Base-by-base conservation (phyloP, 2,888 invertebrate genomes). In the Elaeidobius kamerunicus region DNA sequence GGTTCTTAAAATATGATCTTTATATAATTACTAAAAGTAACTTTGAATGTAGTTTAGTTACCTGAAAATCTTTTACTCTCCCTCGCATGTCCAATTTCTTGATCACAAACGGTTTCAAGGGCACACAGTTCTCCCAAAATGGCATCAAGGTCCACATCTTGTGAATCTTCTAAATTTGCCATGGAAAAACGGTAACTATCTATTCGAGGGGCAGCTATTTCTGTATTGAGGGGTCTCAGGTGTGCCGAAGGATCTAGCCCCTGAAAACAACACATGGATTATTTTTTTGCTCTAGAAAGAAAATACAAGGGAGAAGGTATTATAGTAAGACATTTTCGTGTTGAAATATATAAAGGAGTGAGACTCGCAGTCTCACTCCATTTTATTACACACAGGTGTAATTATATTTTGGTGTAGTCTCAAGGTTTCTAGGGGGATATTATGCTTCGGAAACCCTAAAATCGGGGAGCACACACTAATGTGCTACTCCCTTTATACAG, bases 141-240 rank as follows among this genome's bases (percentile, higher is more conserved):
- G 51, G 95, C 95, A 73, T 98, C 97, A 71, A 98, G 78, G 75
- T 98, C 97, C 43, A 94, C 91, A 75, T 97, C 96, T 70, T 93
- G 93, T 16, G 92, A 91, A 74, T 96, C 96, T 77, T 95, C 93
- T 46, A 95, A 80, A 74, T 94, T 95, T 43, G 94, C 94, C 92
- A 94, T 93, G 45, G 93, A 94, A 75, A 94, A 94, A 66, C 95
- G 82, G 75, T 93, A 91, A 56, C 89, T 86, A 76, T 92, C 92
- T 65, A 91, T 91, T 60, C 91, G 75, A 38, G 90, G 88, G n/a
- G 86, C 84, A 52, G 86, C 82, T 64, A 87, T 84, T 72, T 86
- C 86, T 54, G 79, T 76, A 65, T 77, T 78, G 64, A 84, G 76
- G 6, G 85, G 86, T 64, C 83, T 77, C 66, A 83, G 74, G 60